A percentile compares a stretch with the other conserved stretches of the same genome.
phyloP scores from a whole-genome alignment of 1,140 invertebrate species.

The Dinothrombium tinctorium region DNA sequence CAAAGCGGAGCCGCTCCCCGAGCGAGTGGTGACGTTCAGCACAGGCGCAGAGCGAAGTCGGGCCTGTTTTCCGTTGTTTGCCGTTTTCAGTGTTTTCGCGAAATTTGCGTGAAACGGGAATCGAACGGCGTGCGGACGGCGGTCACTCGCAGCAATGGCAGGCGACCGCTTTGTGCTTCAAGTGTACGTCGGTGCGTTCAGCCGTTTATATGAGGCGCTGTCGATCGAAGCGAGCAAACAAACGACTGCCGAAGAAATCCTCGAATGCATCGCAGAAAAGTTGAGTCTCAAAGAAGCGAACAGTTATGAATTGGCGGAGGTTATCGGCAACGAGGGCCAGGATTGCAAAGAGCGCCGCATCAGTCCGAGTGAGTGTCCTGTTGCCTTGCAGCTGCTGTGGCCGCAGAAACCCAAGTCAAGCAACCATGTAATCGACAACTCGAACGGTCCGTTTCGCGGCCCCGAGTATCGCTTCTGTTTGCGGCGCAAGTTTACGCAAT shows the following conservation, averaged over 20 bases:
- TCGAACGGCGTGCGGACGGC: too few relatives aligned
- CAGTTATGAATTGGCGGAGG: slow-evolving; percentile 70
- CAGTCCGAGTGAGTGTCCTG: slow-evolving; percentile 59
- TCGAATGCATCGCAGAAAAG: slow-evolving; percentile 55
- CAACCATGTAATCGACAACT: background rate
- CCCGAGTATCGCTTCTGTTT: slow-evolving; percentile 41
- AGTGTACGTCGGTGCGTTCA: slow-evolving; percentile 71
- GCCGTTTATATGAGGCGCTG: slow-evolving; percentile 62
- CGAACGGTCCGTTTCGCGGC: slow-evolving; percentile 1
- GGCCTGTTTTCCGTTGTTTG: too few relatives aligned
- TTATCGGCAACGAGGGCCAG: slow-evolving; percentile 33
- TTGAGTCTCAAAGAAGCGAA: slow-evolving; percentile 32
- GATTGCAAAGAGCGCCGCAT: slow-evolving; percentile 79
- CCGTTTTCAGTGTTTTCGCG: too few relatives aligned
- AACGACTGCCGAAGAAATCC: slow-evolving; percentile 66
- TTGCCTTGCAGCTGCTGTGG: slow-evolving; percentile 77
- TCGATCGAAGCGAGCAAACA: slow-evolving; percentile 76
- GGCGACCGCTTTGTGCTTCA: slow-evolving; percentile 30
- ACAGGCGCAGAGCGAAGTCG: too few relatives aligned
- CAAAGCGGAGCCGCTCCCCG: too few relatives aligned
- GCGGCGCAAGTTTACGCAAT: slow-evolving; percentile 38
- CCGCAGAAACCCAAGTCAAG: slow-evolving; percentile 24
- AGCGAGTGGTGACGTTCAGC: too few relatives aligned
- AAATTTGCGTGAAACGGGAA: too few relatives aligned
- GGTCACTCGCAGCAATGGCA: too few relatives aligned